Conservation (phyloP, 2,797 vertebrate species). For the Crenuchus spilurus region DNA sequence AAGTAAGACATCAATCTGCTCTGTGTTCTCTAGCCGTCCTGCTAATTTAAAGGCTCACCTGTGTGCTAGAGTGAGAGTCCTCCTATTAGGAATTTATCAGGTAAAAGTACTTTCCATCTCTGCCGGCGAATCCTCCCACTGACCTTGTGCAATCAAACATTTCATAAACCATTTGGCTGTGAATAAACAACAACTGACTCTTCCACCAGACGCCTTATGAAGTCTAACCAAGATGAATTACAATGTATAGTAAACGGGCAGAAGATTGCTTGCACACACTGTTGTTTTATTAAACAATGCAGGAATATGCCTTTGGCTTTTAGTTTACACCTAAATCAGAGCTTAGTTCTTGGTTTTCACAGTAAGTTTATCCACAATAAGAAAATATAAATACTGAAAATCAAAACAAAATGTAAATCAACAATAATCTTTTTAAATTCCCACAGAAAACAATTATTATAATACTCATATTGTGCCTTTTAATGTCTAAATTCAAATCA, state of each 20-base stretch:
- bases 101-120: conserved; percentile 48
- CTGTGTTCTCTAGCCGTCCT: conserved; percentile 52
- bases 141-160: conserved; percentile 58
- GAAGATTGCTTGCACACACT: background rate
- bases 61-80: conserved; percentile 49
- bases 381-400: too few relatives aligned
- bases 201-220: conserved; percentile 10
- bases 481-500: too few relatives aligned
- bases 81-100: conserved; percentile 52
- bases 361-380: background rate
- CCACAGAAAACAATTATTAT: too few relatives aligned
- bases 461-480: too few relatives aligned
- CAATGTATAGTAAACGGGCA: conserved; percentile 5
- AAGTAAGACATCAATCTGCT: conserved; percentile 61
- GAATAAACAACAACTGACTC: conserved; percentile 38
- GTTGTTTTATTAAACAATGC: background rate
- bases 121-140: conserved; percentile 23
- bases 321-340: background rate
- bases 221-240: conserved; percentile 25
- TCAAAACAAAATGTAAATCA: too few relatives aligned
- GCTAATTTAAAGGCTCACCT: conserved; percentile 67
- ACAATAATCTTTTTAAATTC: too few relatives aligned
- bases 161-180: conserved; percentile 45
- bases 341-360: background rate
- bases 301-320: background rate